Conservation (phyloP, 2,797 vertebrate genomes). For the Dryobates pubescens region DNA sequence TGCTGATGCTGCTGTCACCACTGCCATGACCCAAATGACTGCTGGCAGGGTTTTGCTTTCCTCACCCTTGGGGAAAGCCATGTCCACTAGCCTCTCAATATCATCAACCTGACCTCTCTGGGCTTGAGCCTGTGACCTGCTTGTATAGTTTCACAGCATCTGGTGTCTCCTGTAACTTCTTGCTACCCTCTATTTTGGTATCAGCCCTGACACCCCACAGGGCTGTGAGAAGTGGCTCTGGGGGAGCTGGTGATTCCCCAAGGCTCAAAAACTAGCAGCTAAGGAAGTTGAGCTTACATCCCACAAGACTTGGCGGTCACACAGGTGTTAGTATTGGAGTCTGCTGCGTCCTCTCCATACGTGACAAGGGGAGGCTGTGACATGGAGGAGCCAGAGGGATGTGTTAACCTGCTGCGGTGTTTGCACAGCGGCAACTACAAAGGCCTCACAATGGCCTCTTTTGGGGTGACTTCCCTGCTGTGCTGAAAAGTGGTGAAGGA, state of each 20-base stretch:
- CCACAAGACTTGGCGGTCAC: rapidly evolving
- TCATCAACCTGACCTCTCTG: not conserved
- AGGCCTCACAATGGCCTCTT: not conserved
- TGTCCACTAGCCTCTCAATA: not conserved
- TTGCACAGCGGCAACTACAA: not conserved
- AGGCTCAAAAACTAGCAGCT: not conserved
- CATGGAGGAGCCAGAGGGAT: rapidly evolving
- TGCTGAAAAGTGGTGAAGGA: not conserved
- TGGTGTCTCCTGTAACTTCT: not conserved
- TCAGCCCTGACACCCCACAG: not conserved
- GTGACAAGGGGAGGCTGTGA: rapidly evolving
- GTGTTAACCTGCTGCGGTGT: rapidly evolving
- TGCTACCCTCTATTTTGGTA: rapidly evolving
- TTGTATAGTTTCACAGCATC: conserved; percentile 45
- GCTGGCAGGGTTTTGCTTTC: not conserved
- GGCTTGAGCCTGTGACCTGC: conserved; percentile 34
- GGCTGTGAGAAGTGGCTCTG: not conserved
- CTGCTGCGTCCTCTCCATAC: rapidly evolving
- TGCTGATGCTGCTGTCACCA: rapidly evolving
- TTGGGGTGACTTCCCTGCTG: not conserved
- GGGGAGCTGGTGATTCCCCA: not conserved
- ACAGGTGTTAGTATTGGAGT: rapidly evolving
- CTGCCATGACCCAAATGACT: rapidly evolving
- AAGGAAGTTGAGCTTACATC: rapidly evolving
- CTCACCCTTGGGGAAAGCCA: rapidly evolving